phyloP scores from a whole-genome alignment of 2,888 invertebrate genomes.

The Dasysyrphus tricinctus region DNA sequence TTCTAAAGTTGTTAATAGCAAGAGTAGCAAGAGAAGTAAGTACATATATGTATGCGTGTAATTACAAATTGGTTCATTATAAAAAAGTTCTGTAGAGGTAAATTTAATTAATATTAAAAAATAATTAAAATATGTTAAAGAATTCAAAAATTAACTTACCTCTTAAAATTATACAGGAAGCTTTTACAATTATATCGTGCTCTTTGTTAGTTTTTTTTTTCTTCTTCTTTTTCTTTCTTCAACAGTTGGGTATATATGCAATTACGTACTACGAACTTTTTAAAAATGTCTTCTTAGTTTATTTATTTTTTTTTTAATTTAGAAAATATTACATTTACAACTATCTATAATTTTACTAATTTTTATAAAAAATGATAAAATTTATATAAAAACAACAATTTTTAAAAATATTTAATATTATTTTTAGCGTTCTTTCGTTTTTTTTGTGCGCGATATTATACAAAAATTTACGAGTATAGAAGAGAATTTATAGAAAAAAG shows the following conservation, averaged over 20 bases:
- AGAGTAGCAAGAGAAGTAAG: no score
- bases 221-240: not conserved
- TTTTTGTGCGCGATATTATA: constrained; percentile 7
- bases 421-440: not conserved
- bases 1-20: no score
- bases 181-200: constrained; percentile 26
- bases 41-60: no score
- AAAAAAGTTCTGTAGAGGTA: no score
- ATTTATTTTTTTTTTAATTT: not conserved
- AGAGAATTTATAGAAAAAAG: not conserved
- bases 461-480: not conserved
- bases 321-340: not conserved
- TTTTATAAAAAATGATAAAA: not conserved
- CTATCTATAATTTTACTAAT: constrained; percentile 18
- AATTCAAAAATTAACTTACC: not conserved
- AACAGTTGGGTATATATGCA: not conserved
- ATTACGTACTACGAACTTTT: constrained; percentile 4
- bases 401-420: not conserved
- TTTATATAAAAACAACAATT: not conserved
- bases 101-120: no score
- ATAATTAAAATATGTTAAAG: not conserved
- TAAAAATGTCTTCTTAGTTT: not conserved
- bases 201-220: constrained; percentile 1
- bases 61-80: no score
- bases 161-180: constrained; percentile 24